Base-by-base conservation (phyloP, 2,113 vertebrate genomes). In the Microcebus tavaratra region DNA sequence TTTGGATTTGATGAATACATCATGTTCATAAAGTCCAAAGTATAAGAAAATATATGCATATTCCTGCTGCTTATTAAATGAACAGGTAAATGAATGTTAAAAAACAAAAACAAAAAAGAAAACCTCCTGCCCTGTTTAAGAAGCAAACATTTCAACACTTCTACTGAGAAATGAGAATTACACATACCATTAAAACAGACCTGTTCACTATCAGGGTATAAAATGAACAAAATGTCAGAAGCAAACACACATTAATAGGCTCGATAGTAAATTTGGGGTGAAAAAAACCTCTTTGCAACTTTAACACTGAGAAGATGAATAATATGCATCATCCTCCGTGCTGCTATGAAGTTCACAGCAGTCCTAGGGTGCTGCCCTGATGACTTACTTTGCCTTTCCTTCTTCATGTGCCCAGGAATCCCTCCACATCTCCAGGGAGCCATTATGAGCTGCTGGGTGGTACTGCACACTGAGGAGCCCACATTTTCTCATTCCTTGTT, bases 111-210 rank as follows among this genome's bases (percentile, higher is more conserved):
- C 29, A 39, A 79, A 14, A 14, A 2, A 65, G 34, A 39, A 81
- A 80, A 73, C 0, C 13, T 84, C 57, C 50, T 72, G 48, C 73
- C 81, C 88, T 81, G 13, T 61, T 89, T 91, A 88, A 96, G 82
- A 92, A 96, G 23, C 36, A 91, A 95, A 75, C 55, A 81, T 96
- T 90, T 93, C 91, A 83, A 94, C 65, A 92, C 68, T 25, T 86
- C 79, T 95, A 8, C 81, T 88, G 50, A 86, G 76, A 94, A 95
- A 82, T 57, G 90, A 88, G 87, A 82, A 89, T 88, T 68, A 81
- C n/a, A 53, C n/a, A 29, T 34, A n/a, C 34, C 78, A 39, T 91
- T 84, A 78, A 95, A 83, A 81, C 55, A 39, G 67, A 94, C 61
- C 13, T 81, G 39, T 27, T 95, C 25, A 4, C 90, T 95, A 57